Conservation (phyloP, 2,113 vertebrate species). For the Syngnathoides biaculeatus region DNA sequence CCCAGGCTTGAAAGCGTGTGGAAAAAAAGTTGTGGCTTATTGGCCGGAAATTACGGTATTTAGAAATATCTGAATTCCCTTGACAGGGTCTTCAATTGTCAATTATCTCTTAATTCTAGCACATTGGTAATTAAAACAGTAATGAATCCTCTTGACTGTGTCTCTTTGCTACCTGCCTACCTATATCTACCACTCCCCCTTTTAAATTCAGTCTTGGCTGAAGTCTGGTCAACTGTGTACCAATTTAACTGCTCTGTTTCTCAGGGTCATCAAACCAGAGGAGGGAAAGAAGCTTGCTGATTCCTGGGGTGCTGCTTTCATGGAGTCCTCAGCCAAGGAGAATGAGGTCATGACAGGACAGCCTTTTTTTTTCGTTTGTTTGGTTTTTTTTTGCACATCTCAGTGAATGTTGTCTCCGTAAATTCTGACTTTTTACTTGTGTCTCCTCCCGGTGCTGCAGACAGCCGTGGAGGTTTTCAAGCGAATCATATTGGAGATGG, state of each 20-base stretch:
- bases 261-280: conserved; percentile 74
- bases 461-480: conserved; percentile 82
- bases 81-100: too few relatives aligned
- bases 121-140: too few relatives aligned
- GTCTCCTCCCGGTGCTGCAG: conserved; percentile 47
- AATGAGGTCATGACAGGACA: too few relatives aligned
- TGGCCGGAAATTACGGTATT: too few relatives aligned
- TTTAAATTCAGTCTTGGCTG: not conserved
- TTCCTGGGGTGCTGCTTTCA: conserved; percentile 80
- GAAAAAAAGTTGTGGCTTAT: too few relatives aligned
- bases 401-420: not conserved
- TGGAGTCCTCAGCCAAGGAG: conserved; percentile 84
- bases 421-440: not conserved
- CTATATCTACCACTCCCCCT: not conserved
- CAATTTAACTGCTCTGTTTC: not conserved
- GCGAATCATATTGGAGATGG: conserved; percentile 81
- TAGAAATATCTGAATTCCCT: too few relatives aligned
- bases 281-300: conserved; percentile 84
- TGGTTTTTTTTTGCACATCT: not conserved
- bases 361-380: too few relatives aligned
- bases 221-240: not conserved
- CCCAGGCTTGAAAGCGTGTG: too few relatives aligned
- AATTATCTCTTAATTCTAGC: too few relatives aligned
- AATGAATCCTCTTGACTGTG: not conserved
- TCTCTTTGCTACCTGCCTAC: not conserved